Base-by-base conservation (phyloP, 2,888 invertebrate species). In the Chironomus tentans region DNA sequence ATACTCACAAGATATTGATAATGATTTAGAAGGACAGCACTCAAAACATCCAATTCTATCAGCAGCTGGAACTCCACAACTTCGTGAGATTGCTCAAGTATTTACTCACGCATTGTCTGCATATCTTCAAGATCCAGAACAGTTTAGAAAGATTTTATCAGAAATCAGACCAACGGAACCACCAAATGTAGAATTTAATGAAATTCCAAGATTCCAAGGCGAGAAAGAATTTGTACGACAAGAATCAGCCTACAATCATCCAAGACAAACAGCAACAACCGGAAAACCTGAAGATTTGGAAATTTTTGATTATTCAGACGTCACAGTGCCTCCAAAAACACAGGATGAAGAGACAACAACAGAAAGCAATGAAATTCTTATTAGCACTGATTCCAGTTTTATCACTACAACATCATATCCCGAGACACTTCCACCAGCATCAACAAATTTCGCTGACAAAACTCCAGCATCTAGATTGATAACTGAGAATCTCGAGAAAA, bases 31-130 rank as follows among this genome's bases (percentile, higher is more conserved):
- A 68, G 83, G 87, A 76, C 87, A 89, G 80, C 88, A 92, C 82
- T 86, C 90, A 79, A 87, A 88, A 80, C 88, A 88, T 22, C 88
- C 90, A 0, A 82, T 91, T 5, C 87, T 88, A 12, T 85, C 82
- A 47, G 86, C 83, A 75, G 84, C 81, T 3, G 81, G 81, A 79
- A 80, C 83, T 78, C 87, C 91, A n/a, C 87, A 90, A 82, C 87
- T 93, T 0, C 86, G 93, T 73, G 92, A 93, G 82, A 82, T 94
- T 4, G 94, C 94, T 0, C 91, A 92, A 83, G 92, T 94, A 3
- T 94, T 94, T 80, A 93, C 93, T 0, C 90, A 92, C 80, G 94
- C 93, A 0, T 83, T 94, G 15, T 91, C 92, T 1, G 92, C 92
- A 0, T 94, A 94, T 79, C 85, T 94, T 4, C 91, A 93, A 82